Base-by-base conservation (phyloP, 2,113 vertebrate species). In the Vanacampus margaritifer region DNA sequence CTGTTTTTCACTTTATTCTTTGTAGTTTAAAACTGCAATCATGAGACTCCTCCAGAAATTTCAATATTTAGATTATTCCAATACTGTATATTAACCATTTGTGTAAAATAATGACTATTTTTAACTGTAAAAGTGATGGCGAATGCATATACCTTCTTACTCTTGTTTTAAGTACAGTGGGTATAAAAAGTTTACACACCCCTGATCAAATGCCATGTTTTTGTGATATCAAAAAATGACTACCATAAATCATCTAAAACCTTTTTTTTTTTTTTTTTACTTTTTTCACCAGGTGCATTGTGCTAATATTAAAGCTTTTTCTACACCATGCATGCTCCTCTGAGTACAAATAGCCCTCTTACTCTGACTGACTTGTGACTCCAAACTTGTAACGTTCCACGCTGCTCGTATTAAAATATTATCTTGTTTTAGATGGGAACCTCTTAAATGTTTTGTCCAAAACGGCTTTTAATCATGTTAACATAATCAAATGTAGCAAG, bases 1-100 rank as follows among this genome's bases (percentile, higher is more conserved):
- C 72, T 63, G 39, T 53, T 81, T 24, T 39, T 54, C 17, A 21
- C 51, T 67, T 76, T 75, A 63, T 59, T 50, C 65, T n/a, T 72
- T 62, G 68, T 43, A 51, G 43, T 60, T 71, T 58, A 69, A 72
- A 71, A 67, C 58, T 32, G 17, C 67, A 32, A 50, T 74, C 32
- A 61, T 0, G 0, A 73, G 17, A 69, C 5, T 64, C 76, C 26
- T 60, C 46, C 67, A 17, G 69, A 68, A 68, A 76, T 56, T 6
- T 16, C 26, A 32, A 9, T 28, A 57, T 32, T 32, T 32, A 57
- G 54, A 19, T 57, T 17, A 57, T 57, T 28, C 14, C 16, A 32
- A 57, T 28, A 14, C 14, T 8, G 16, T 24, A 23, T 16, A 32
- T 32, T 32, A 16, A 54, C 12, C 5, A 26, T 24, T 32, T 7